Evolutionary conservation across 2,797 vertebrate genomes (phyloP).

Genomic region (Scyliorhinus canicula): DNA sequence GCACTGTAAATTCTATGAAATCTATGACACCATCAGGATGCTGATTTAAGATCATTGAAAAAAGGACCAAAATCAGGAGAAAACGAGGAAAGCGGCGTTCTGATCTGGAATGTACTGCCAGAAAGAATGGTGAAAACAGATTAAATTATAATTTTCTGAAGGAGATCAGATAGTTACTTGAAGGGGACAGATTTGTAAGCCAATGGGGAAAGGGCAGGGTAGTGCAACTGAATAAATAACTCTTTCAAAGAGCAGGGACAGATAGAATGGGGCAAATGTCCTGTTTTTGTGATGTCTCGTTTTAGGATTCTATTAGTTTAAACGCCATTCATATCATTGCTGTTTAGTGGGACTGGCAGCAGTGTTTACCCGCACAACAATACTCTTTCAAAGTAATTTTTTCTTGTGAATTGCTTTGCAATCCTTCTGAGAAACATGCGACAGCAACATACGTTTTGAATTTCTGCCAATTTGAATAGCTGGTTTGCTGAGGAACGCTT

Average conservation of each 20-base stretch:
- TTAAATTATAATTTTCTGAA: neutral
- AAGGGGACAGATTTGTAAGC: neutral
- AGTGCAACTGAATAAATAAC: neutral
- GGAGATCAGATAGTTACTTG: neutral
- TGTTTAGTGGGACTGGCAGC: neutral
- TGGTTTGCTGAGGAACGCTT: neutral
- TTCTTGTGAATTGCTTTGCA: neutral
- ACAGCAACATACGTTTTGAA: neutral
- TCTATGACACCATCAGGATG: too few relatives aligned
- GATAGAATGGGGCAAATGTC: neutral
- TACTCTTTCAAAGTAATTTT: neutral
- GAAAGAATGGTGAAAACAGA: neutral
- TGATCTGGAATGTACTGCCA: neutral
- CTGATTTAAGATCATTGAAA: neutral
- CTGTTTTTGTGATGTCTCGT: neutral
- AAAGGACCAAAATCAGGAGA: neutral
- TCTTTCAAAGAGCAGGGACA: neutral
- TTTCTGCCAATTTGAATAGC: neutral
- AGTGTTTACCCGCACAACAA: neutral
- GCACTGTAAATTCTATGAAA: too few relatives aligned
- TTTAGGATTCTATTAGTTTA: neutral
- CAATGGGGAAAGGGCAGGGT: neutral
- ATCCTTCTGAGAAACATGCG: neutral
- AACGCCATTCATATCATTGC: neutral
- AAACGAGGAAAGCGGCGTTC: neutral